Base-by-base conservation (phyloP, 2,113 vertebrate species). In the Brienomyrus longianalis region DNA sequence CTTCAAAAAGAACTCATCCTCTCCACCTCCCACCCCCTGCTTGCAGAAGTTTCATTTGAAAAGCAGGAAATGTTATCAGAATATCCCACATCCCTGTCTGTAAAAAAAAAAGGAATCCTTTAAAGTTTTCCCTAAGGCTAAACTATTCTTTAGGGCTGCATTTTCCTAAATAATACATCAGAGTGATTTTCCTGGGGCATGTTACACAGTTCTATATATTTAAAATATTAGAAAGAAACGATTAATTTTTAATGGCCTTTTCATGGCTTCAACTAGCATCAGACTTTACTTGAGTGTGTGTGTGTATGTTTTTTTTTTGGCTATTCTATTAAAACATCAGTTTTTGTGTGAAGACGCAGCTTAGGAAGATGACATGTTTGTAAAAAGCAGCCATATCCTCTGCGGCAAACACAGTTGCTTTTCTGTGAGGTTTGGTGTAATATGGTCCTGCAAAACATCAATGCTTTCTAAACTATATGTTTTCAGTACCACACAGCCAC, bases 151-250 rank as follows among this genome's bases (percentile, higher is more conserved):
- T 54, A 54, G 70, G 50, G 70, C 35, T 35, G 51, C 8, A 74
- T 89, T 43, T 27, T 89, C 21, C 74, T 89, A 66, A 80, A 89
- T 89, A 89, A 83, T 43, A 83, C 70, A 89, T 89, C 48, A 83
- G 1, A 89, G 27, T 43, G 88, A 31, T 83, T 80, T 80, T 52
- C 88, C 51, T 17, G 48, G 15, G 66, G 74, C 48, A 27, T 35
- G 31, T 15, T 89, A 56, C 31, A 39, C 39, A 89, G 27, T 15
- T 27, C 70, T 39, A 35, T 88, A 51, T 51, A 77, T 89, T 89
- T 83, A 80, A 89, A 54, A 83, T 83, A 80, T 83, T 83, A 52
- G 70, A 89, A 51, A 50, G 48, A 17, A 21, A 88, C 56, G 19
- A 56, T 83, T 8, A 31, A 88, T 27, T 74, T 47, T 88, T 74